Conservation (phyloP, 2,113 vertebrate genomes). For the Bothrops jararaca region DNA sequence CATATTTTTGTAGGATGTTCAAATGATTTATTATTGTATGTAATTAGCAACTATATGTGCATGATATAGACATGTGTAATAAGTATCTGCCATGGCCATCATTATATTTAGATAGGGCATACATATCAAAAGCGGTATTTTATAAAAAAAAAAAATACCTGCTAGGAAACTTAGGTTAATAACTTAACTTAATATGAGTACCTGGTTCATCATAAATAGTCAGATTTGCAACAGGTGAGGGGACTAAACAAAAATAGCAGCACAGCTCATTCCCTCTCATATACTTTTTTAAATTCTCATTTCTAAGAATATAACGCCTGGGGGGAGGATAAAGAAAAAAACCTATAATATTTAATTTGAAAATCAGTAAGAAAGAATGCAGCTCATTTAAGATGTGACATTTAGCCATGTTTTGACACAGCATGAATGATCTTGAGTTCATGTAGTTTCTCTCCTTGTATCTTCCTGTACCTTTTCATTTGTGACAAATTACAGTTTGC, state of each 20-base stretch:
- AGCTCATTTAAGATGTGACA: not conserved
- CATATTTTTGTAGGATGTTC: not conserved
- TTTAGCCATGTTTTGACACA: not conserved
- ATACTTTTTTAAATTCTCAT: not conserved
- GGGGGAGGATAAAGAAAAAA: not conserved
- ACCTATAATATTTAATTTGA: not conserved
- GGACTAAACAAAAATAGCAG: not conserved
- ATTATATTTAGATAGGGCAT: not conserved
- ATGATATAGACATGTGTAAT: not conserved
- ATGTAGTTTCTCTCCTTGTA: not conserved
- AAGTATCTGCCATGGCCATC: not conserved
- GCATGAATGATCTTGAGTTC: not conserved
- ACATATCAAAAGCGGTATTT: not conserved
- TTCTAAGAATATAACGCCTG: not conserved
- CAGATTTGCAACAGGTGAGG: not conserved
- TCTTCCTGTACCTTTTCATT: not conserved
- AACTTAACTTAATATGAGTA: not conserved
- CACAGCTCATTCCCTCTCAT: not conserved
- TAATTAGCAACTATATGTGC: not conserved
- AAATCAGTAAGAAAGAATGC: not conserved
- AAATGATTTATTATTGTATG: constrained; percentile 3
- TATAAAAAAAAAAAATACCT: not conserved
- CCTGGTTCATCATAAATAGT: not conserved
- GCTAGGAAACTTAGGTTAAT: not conserved
- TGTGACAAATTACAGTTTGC: not conserved